These are phyloP conservation scores for Motacilla alba DNA, from an alignment of 2,113 vertebrate genomes.

Conservation along the genomic window DNA sequence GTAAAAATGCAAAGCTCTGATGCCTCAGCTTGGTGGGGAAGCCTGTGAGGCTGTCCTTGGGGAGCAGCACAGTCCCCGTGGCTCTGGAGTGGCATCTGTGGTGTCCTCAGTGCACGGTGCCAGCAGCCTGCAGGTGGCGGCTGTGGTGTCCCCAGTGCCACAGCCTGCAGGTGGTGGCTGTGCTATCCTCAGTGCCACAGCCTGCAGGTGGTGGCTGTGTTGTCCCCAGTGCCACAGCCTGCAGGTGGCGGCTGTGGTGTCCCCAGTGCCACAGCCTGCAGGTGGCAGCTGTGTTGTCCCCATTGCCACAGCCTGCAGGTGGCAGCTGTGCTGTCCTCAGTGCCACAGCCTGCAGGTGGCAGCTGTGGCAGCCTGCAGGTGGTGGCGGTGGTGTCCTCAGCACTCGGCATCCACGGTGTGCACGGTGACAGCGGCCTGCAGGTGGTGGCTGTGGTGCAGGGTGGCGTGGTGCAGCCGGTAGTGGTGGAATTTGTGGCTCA, in stretches of 20 bases:
- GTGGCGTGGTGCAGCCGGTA: conserved; percentile 89
- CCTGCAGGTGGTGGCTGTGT: too few relatives aligned
- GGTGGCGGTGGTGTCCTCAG: conserved; percentile 62
- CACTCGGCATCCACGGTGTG: conserved; percentile 96
- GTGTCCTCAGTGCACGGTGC: background rate
- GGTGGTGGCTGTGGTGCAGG: conserved; percentile 88
- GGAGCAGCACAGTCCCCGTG: background rate
- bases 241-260: background rate
- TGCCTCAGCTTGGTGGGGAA: background rate
- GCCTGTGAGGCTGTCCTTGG: background rate
- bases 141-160: background rate
- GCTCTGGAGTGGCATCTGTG: background rate
- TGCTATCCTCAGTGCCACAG: background rate
- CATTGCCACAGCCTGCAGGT: background rate
- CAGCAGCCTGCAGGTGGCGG: background rate
- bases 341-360: background rate
- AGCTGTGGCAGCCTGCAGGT: background rate
- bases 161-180: background rate
- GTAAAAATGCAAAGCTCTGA: background rate
- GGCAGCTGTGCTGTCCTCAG: background rate
- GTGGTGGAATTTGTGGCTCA: conserved; percentile 95
- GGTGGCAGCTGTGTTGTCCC: background rate
- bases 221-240: background rate
- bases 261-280: background rate
- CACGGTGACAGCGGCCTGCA: conserved; percentile 95